Evolutionary conservation across 1,140 invertebrate genomes (phyloP), one percentile per base, ranked within the genome.

Genomic region (Pogonognathellus flavescens): DNA sequence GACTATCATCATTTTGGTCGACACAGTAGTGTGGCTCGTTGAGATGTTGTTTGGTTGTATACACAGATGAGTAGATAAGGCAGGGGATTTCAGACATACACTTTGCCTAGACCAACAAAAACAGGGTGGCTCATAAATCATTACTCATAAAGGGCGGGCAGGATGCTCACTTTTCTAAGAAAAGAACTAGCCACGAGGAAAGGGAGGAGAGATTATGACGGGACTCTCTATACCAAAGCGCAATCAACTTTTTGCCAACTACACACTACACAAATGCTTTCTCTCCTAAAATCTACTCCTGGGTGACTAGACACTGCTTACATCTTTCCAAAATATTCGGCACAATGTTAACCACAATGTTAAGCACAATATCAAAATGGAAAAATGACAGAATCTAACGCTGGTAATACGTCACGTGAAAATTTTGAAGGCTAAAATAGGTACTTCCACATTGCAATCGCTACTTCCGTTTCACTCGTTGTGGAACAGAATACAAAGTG

Each of bases 111-210:
- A 11, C 80, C 50, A 53, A 53, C 80, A 86, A 84, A 81, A 81
- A 81, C 50, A 81, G 72, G 31, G 72, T 25, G 59, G 55, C 86
- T 84, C 86, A 86, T 86, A 86, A 86, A 86, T 86, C 86, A 86
- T 84, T 22, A 76, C 57, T 81, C 57, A 82, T 82, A 82, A 85
- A 82, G 80, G 80, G 59, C 50, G 80, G 70, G 70, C 70, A 76
- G 53, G n/a, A 13, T n/a, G 62, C 62, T 70, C 25, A 13, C 18
- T 55, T n/a, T 81, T n/a, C 53, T 53, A 82, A 86, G 85, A 86
- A 86, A 86, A 52, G 85, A 86, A 84, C 66, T 76, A 80, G 85
- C 85, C 85, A 86, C 60, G 85, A 80, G 86, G 86, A 86, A 86
- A 82, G 83, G 31, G 70, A 70, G 25, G 49, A 62, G 62, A 53